phyloP scores from a whole-genome alignment of 2,888 invertebrate genomes.

The Leucophenga maculata region DNA sequence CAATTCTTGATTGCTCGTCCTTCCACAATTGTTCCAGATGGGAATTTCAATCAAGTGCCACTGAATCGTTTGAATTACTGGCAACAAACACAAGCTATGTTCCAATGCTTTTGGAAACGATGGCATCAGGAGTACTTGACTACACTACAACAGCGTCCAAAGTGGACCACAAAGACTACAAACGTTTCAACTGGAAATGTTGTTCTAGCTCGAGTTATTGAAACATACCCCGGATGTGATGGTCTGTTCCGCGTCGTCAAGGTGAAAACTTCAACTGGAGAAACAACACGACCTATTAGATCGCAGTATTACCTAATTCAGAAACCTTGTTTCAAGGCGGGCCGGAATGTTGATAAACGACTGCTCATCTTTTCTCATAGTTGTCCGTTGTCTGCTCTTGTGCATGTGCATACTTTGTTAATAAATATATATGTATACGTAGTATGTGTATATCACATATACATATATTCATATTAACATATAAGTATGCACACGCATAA shows the following conservation, averaged over 20 bases:
- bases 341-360: neutral
- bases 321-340: neutral
- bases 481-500: no score
- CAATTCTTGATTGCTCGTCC: slow-evolving; percentile 15
- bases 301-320: neutral
- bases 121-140: neutral
- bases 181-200: neutral
- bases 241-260: neutral
- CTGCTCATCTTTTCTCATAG: no score
- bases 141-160: neutral
- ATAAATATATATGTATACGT: no score
- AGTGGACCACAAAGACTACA: neutral
- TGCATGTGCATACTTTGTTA: no score
- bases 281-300: neutral
- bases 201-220: neutral
- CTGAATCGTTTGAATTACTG: neutral
- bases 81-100: neutral
- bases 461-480: no score
- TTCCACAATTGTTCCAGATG: neutral
- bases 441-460: no score
- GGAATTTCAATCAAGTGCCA: neutral
- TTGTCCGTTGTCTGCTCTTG: no score
- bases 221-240: neutral
- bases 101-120: neutral
- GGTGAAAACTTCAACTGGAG: neutral